A percentile compares a stretch with the other conserved stretches of the same genome.
Evolutionary conservation across 2,113 vertebrate species (phyloP).

Genomic region (Tursiops truncatus): DNA sequence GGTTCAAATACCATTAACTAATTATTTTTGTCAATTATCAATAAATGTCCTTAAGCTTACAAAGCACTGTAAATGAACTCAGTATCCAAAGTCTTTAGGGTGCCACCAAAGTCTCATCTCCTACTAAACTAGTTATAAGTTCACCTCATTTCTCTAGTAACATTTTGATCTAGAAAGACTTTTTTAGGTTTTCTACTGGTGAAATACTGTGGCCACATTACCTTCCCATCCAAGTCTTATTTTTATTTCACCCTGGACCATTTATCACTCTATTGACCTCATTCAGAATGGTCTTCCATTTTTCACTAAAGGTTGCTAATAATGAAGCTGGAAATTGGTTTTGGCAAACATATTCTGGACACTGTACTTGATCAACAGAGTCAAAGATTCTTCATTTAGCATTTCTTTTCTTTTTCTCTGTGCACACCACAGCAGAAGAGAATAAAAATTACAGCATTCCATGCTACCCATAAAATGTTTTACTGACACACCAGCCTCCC

Average conservation of each 20-base stretch:
- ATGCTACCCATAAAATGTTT: not conserved
- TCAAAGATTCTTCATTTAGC: not conserved
- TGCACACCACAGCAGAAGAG: not conserved
- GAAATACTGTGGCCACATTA: not conserved
- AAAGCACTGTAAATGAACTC: not conserved
- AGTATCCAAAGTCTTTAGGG: not conserved
- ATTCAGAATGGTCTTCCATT: not conserved
- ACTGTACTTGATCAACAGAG: not conserved
- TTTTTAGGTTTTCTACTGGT: not conserved
- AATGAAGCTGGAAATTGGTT: not conserved
- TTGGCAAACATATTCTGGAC: not conserved
- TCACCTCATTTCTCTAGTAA: not conserved
- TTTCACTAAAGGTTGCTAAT: not conserved
- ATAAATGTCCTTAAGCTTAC: not conserved
- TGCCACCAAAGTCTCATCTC: not conserved
- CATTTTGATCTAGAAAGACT: not conserved
- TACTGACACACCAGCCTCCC: not conserved
- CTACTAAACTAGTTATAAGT: not conserved
- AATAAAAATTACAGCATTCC: not conserved
- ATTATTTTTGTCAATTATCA: conserved; percentile 31
- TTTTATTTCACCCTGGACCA: not conserved
- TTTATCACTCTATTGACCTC: not conserved
- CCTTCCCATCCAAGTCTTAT: not conserved
- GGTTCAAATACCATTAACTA: not conserved
- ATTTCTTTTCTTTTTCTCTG: not conserved